These are phyloP conservation scores for Eidolon helvum DNA, from an alignment of 2,113 vertebrate genomes.

Conservation along the genomic window DNA sequence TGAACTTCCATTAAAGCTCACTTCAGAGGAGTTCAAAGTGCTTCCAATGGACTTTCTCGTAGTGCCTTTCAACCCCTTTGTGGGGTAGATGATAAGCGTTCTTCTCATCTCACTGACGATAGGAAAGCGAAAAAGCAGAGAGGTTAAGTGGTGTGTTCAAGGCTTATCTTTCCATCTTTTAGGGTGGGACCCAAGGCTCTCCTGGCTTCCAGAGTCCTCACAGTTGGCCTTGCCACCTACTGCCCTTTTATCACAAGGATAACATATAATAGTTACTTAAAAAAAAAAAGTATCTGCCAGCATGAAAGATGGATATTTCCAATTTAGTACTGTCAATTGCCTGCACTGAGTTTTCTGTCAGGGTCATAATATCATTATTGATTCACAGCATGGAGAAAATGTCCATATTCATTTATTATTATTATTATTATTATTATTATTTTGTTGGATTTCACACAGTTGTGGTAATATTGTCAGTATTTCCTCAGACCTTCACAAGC, in stretches of 20 bases:
- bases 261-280: background rate
- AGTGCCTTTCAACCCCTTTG: conserved; percentile 57
- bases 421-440: no score
- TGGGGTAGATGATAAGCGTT: background rate
- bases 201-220: background rate
- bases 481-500: background rate
- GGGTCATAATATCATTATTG: background rate
- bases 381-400: background rate
- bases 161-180: background rate
- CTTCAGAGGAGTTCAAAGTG: conserved; percentile 67
- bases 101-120: background rate
- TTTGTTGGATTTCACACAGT: background rate
- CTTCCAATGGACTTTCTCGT: background rate
- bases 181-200: background rate
- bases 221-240: background rate
- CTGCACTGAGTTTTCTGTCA: background rate
- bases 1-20: conserved; percentile 57
- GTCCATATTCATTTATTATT: background rate
- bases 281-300: background rate
- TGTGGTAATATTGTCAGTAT: background rate
- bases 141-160: conserved; percentile 3
- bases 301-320: background rate
- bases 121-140: background rate
- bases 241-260: background rate
- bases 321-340: background rate